Conservation (phyloP, 2,888 invertebrate genomes). For the Rhagophthalmus giganteus region DNA sequence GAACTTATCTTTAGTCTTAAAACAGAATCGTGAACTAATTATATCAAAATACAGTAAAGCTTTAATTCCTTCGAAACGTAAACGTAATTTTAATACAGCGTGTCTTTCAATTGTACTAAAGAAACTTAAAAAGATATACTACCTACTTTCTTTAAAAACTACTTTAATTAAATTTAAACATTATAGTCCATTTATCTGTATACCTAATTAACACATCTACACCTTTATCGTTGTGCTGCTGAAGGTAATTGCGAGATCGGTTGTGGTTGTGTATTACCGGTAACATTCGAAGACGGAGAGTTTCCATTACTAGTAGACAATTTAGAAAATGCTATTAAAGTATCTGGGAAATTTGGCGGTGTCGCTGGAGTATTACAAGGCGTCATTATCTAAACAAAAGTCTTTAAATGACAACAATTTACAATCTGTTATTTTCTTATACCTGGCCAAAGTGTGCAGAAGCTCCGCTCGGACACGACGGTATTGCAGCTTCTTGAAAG, state of each 20-base stretch:
- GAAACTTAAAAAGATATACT: too few relatives aligned
- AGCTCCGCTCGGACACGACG: slow-evolving; percentile 73
- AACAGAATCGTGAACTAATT: background rate
- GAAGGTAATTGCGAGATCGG: slow-evolving; percentile 46
- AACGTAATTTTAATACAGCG: background rate
- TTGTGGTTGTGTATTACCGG: slow-evolving; percentile 50
- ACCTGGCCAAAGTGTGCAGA: slow-evolving; percentile 84
- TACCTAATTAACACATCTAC: slow-evolving; percentile 9
- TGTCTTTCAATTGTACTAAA: too few relatives aligned
- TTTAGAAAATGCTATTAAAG: slow-evolving; percentile 84
- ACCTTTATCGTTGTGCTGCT: slow-evolving; percentile 55
- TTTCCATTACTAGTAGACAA: slow-evolving; percentile 72
- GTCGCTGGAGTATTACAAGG: slow-evolving; percentile 94
- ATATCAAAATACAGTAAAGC: background rate
- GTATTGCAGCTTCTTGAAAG: slow-evolving; percentile 89
- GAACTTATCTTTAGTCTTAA: background rate
- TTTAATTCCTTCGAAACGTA: background rate
- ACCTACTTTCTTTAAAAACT: too few relatives aligned
- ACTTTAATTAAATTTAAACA: slow-evolving; percentile 22
- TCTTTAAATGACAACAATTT: background rate
- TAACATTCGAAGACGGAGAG: slow-evolving; percentile 58
- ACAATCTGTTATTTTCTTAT: slow-evolving; percentile 40
- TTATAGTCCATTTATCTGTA: slow-evolving; percentile 21
- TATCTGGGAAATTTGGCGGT: slow-evolving; percentile 92
- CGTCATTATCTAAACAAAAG: slow-evolving; percentile 72